Evolutionary conservation across 2,797 vertebrate genomes (phyloP).

Genomic region (Silurus aristotelis): DNA sequence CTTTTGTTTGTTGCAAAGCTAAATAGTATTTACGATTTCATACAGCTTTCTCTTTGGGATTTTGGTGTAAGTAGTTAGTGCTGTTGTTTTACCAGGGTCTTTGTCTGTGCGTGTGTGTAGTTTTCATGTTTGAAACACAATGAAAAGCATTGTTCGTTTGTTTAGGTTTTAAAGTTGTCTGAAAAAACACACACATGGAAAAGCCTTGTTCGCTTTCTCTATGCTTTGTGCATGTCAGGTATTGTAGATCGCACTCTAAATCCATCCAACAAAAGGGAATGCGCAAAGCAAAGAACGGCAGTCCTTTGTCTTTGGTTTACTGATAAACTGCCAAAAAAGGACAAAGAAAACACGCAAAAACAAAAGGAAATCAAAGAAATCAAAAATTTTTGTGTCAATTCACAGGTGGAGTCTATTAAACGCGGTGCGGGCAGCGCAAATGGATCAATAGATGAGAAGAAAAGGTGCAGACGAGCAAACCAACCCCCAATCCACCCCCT

Average conservation of each 20-base stretch:
- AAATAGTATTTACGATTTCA: slow-evolving; percentile 70
- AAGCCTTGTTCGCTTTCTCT: slow-evolving; percentile 65
- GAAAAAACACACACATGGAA: slow-evolving; percentile 60
- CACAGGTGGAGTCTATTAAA: slow-evolving; percentile 28
- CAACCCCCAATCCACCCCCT: slow-evolving; percentile 7
- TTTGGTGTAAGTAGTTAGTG: slow-evolving; percentile 70
- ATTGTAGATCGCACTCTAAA: slow-evolving; percentile 69
- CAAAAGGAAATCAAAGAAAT: slow-evolving; percentile 18
- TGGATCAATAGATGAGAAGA: slow-evolving; percentile 26
- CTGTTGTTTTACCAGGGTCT: slow-evolving; percentile 66
- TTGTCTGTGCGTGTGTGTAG: neutral
- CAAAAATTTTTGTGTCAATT: neutral
- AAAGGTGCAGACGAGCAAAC: slow-evolving; percentile 31
- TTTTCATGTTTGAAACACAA: slow-evolving; percentile 69
- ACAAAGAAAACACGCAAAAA: slow-evolving; percentile 39
- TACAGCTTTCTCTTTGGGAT: slow-evolving; percentile 64
- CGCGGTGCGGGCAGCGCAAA: slow-evolving; percentile 1
- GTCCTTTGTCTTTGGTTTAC: slow-evolving; percentile 51
- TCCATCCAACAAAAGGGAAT: slow-evolving; percentile 60
- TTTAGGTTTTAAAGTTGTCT: slow-evolving; percentile 66
- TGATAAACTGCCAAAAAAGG: slow-evolving; percentile 57
- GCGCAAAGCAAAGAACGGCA: slow-evolving; percentile 61
- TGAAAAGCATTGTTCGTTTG: slow-evolving; percentile 69
- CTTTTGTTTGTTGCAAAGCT: slow-evolving; percentile 66
- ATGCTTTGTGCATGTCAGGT: slow-evolving; percentile 70